Base-by-base conservation (phyloP, 2,113 vertebrate genomes). In the Takifugu bimaculatus region DNA sequence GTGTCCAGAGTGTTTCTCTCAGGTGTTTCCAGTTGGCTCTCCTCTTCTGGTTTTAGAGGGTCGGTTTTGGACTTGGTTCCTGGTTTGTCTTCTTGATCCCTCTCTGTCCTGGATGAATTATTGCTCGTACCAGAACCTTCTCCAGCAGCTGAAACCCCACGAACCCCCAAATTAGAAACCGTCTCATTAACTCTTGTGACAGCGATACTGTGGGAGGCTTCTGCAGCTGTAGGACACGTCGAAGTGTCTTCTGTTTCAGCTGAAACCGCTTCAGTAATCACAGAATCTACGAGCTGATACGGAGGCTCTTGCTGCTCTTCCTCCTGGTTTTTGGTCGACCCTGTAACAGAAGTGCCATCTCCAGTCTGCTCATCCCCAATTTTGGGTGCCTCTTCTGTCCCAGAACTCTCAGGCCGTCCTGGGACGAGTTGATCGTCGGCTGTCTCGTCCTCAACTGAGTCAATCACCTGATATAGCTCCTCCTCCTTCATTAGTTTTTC, bases 401-500 rank as follows among this genome's bases (percentile, higher is more conserved):
- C 35, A 3, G 1, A 3, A 10, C 7, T 63, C n/a, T 50, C 4
- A 4, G 51, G 28, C 14, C 26, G 15, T 35, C 32, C 32, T 35
- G 32, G 5, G 4, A 35, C 32, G 32, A 35, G 32, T 7, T 35
- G 32, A 20, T 52, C 39, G 1, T 68, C 68, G 2, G 10, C 39
- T 0, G 1, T 15, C 29, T 78, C 69, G 0, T 81, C 84, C 39
- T 73, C 87, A 13, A 88, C 64, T 5, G 80, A 85, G 52, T 88
- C 86, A 2, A 86, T 35, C 25, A 85, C 59, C 29, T 81, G 70
- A 44, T 77, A 85, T 0, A 56, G 50, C 0, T 6, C 50, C n/a
- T 64, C 71, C 6, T 82, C 79, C 52, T 82, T 60, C 47, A 7
- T 35, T 35, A 35, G 5, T 35, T 35, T 35, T 35, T 35, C 4